Conservation (phyloP, 2,113 vertebrate species). For the Callipepla californica region DNA sequence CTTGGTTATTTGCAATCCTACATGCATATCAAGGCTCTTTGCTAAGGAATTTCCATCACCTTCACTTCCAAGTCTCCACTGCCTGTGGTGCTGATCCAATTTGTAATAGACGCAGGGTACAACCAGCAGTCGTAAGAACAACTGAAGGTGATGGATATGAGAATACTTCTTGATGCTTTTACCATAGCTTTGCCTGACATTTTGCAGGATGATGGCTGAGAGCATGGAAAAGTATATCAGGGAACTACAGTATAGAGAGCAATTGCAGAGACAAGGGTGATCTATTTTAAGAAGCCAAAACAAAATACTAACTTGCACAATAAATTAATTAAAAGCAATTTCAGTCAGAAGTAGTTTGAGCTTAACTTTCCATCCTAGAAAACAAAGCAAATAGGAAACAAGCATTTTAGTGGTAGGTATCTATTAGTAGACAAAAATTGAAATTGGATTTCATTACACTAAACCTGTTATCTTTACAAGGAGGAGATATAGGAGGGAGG, state of each 20-base stretch:
- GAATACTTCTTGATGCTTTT: background rate
- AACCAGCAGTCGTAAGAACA: background rate
- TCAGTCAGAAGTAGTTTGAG: background rate
- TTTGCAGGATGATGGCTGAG: background rate
- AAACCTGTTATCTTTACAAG: background rate
- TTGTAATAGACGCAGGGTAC: background rate
- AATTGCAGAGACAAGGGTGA: background rate
- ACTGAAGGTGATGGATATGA: background rate
- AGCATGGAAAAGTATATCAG: background rate
- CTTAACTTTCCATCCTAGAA: background rate
- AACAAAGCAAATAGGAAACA: background rate
- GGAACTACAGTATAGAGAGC: background rate
- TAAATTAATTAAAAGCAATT: background rate
- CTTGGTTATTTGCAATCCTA: background rate
- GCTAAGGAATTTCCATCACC: background rate
- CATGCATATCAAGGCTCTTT: background rate
- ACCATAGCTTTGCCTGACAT: background rate
- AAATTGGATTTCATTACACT: background rate
- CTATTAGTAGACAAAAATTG: background rate
- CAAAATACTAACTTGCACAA: background rate
- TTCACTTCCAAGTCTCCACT: background rate
- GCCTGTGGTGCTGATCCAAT: fast-evolving
- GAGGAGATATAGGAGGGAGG: background rate
- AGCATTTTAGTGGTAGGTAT: background rate
- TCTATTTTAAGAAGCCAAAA: background rate